phyloP scores from a whole-genome alignment of 2,888 invertebrate genomes.

The Pristionchus mayeri region DNA sequence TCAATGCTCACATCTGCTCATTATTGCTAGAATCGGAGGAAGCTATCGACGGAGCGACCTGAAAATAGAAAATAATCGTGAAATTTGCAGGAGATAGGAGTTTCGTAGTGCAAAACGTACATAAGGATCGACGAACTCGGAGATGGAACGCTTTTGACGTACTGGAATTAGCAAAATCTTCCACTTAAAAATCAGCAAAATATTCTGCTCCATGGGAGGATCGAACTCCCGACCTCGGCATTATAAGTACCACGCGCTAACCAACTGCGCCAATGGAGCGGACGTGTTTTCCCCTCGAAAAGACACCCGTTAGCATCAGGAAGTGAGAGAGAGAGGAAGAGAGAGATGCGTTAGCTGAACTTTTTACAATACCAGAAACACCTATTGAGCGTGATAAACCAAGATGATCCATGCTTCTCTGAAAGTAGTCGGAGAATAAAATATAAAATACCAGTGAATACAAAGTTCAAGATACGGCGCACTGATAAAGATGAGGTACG shows the following conservation, averaged over 20 bases:
- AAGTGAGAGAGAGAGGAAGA: neutral
- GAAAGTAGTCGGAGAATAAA: no score
- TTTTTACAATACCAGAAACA: neutral
- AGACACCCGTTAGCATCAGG: neutral
- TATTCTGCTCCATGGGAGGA: conserved; percentile 42
- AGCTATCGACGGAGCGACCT: neutral
- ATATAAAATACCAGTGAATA: no score
- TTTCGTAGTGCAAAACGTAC: neutral
- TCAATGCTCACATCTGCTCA: neutral
- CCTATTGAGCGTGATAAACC: no score
- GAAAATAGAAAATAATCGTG: neutral
- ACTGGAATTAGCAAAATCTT: neutral
- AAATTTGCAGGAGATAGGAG: neutral
- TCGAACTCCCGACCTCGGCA: conserved; percentile 44
- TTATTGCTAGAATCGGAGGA: neutral
- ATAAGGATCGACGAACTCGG: neutral
- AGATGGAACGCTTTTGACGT: neutral
- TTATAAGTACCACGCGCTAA: conserved; percentile 45
- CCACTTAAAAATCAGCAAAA: neutral
- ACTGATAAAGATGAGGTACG: no score
- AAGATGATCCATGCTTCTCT: no score
- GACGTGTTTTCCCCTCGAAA: neutral
- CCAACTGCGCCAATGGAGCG: conserved; percentile 42
- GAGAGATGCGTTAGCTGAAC: neutral
- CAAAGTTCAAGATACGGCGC: no score